Conservation (phyloP, 2,888 invertebrate genomes). For the Augochlorella aurata region DNA sequence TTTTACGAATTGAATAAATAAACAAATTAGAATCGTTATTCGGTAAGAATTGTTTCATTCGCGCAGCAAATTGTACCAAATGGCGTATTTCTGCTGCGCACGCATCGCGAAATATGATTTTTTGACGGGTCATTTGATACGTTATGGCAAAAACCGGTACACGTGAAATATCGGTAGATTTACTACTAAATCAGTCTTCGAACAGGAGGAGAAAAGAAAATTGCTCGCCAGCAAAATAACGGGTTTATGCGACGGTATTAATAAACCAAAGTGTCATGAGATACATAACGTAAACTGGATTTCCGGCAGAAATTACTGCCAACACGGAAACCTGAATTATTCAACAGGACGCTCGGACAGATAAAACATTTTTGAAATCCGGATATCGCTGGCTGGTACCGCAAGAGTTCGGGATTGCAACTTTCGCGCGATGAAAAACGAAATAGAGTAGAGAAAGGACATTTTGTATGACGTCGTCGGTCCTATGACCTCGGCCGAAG, state of each 20-base stretch:
- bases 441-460: no score
- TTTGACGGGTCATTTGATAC: no score
- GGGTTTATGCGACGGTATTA: not conserved
- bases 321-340: constrained; percentile 18
- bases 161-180: no score
- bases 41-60: not conserved
- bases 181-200: not conserved
- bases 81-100: no score
- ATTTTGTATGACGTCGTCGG: no score
- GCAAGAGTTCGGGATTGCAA: not conserved
- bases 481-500: no score
- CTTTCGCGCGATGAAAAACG: no score
- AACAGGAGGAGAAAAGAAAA: not conserved
- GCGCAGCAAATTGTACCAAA: not conserved
- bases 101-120: no score
- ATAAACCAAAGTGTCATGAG: not conserved
- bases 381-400: not conserved
- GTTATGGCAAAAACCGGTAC: no score
- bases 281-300: not conserved
- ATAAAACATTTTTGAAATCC: not conserved
- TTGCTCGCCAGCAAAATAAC: not conserved
- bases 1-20: not conserved
- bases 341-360: not conserved
- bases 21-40: not conserved
- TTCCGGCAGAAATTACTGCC: not conserved